phyloP scores from a whole-genome alignment of 2,888 invertebrate genomes.

The Harpalus rubripes region DNA sequence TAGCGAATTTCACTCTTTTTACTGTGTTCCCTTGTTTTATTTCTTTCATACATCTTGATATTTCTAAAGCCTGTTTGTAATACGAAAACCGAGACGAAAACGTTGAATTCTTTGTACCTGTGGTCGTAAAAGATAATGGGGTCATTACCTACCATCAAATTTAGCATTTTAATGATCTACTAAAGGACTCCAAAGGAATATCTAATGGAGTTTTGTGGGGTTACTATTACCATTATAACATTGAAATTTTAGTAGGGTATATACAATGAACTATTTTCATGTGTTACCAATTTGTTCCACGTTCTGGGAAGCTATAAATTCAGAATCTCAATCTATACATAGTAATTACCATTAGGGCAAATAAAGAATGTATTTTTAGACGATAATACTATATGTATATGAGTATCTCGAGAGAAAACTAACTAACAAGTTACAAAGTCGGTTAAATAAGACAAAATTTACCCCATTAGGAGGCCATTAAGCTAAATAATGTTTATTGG shows the following conservation, averaged over 20 bases:
- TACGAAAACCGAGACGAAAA: neutral
- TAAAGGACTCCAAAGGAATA: neutral
- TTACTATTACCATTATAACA: neutral
- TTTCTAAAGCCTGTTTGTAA: neutral
- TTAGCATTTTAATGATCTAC: neutral
- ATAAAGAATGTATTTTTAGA: no score
- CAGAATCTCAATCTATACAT: no score
- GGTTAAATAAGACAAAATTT: no score
- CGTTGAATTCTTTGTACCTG: neutral
- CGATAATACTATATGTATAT: no score
- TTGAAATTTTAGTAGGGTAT: neutral
- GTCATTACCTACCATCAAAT: neutral
- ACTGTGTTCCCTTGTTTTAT: constrained; percentile 23
- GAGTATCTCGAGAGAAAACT: no score
- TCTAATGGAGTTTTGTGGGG: neutral
- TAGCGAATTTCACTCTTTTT: constrained; percentile 19
- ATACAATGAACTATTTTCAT: neutral
- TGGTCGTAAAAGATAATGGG: neutral
- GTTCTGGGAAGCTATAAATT: no score
- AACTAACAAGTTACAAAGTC: no score
- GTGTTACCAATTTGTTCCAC: no score
- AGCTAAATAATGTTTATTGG: no score
- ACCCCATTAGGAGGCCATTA: no score
- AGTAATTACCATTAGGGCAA: no score
- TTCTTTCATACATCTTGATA: neutral